These are phyloP conservation scores for Acanthurus tractus DNA, from an alignment of 2,797 vertebrate genomes.

Conservation along the genomic window DNA sequence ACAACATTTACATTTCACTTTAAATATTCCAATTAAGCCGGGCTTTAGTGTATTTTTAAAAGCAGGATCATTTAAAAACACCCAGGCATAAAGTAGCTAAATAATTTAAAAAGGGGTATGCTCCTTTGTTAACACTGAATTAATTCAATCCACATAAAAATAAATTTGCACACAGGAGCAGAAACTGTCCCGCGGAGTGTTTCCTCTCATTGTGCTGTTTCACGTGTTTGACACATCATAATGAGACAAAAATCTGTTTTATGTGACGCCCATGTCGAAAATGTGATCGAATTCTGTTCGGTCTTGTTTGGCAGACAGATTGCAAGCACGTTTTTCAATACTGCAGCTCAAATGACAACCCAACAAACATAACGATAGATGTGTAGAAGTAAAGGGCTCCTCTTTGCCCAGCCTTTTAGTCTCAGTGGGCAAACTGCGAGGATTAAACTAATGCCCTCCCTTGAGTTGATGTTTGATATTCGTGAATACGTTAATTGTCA, in stretches of 20 bases:
- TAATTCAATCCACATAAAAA: slow-evolving; percentile 11
- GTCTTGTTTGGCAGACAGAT: slow-evolving; percentile 40
- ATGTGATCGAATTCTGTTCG: slow-evolving; percentile 22
- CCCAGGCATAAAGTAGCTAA: background rate
- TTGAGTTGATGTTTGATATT: slow-evolving; percentile 53
- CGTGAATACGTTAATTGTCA: slow-evolving; percentile 61
- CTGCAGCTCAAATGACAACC: slow-evolving; percentile 32
- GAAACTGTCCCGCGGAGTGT: background rate
- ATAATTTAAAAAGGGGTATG: background rate
- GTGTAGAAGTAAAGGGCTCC: slow-evolving; percentile 1
- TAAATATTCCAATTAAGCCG: slow-evolving; percentile 4
- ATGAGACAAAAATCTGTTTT: slow-evolving; percentile 19
- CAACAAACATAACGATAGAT: slow-evolving; percentile 10
- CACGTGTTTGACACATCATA: slow-evolving; percentile 1
- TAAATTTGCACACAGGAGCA: slow-evolving; percentile 24
- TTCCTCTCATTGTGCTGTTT: background rate
- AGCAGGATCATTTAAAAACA: background rate
- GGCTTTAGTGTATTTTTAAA: background rate
- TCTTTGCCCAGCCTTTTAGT: slow-evolving; percentile 20
- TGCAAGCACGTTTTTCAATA: slow-evolving; percentile 33
- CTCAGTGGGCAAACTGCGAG: slow-evolving; percentile 40
- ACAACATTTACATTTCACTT: slow-evolving; percentile 28
- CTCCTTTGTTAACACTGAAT: slow-evolving; percentile 13
- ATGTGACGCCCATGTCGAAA: slow-evolving; percentile 15
- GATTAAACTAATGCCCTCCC: slow-evolving; percentile 53